Base-by-base conservation (phyloP, 2,888 invertebrate genomes). In the Fragum whitleyi region DNA sequence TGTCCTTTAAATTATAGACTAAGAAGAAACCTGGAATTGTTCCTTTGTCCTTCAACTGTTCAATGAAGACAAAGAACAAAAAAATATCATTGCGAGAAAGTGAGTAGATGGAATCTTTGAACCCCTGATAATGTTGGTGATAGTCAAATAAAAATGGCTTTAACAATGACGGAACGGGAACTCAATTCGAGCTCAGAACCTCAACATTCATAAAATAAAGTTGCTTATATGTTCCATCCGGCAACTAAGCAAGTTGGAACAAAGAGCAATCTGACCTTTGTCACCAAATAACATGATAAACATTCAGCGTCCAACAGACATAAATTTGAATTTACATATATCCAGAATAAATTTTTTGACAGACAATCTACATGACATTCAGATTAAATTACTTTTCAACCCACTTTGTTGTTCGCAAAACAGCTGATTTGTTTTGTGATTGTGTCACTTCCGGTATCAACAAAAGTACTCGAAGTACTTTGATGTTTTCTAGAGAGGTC, bases 241-340 rank as follows among this genome's bases (percentile, higher is more conserved):
- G 32, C 9, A 6, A 6, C 9, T 6, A 36, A 6, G 32, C 32
- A 36, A 9, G 32, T 36, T 36, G 9, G 14, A 47, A 47, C 47
- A 47, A 47, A 47, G 47, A 47, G n/a, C 47, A 47, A 47, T 47
- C 14, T 47, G 47, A 47, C 47, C 47, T 47, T 47, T 47, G 47
- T 47, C 14, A 19, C 14, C 47, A 47, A n/a, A 14, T 3, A 9
- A 47, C n/a, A 47, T 9, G 14, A 47, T 9, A 5, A 47, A 14
- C 2, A 47, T 14, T 19, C 3, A n/a, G 2, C 5, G 47, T 3
- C 5, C 5, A 14, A 2, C 2, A n/a, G 14, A 47, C 14, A 3
- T 47, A 3, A 9, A 19, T 14, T 2, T 47, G 5, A 47, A 9
- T 47, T n/a, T 3, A 3, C 7, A 14, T 47, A 16, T 47, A 47